A percentile compares a stretch with the other conserved stretches of the same genome.
phyloP scores from a whole-genome alignment of 2,113 vertebrate genomes.

The Naja naja region DNA sequence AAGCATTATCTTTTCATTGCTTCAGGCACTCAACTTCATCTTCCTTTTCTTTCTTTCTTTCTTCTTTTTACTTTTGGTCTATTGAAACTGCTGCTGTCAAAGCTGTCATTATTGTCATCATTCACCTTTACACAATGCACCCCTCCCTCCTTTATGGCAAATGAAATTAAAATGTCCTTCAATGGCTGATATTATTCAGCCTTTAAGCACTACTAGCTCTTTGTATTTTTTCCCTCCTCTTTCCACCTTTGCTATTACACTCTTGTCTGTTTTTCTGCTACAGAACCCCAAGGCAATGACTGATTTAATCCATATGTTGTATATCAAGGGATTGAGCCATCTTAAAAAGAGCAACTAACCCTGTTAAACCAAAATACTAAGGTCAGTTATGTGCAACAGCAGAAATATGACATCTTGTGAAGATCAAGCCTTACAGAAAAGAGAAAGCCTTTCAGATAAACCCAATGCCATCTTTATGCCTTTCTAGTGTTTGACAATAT shows the following conservation, averaged over 20 bases:
- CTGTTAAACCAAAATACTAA: background rate
- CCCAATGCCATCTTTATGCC: background rate
- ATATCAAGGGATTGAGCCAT: background rate
- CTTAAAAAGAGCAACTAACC: background rate
- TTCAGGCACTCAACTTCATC: constrained; percentile 1
- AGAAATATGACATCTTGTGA: background rate
- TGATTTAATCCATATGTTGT: background rate
- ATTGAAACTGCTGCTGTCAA: background rate
- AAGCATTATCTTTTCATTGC: background rate
- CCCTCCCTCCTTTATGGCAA: background rate
- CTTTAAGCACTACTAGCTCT: background rate
- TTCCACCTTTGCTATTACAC: background rate
- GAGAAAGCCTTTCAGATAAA: background rate
- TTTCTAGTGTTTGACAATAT: background rate
- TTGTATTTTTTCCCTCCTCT: background rate
- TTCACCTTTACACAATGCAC: background rate
- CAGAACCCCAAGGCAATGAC: background rate
- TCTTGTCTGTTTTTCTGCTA: background rate
- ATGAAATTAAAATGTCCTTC: constrained; percentile 26
- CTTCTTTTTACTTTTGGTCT: background rate
- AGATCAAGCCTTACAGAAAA: background rate
- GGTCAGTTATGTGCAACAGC: background rate
- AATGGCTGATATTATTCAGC: background rate
- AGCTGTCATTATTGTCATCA: constrained; percentile 8
- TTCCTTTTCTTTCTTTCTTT: background rate